These are phyloP conservation scores for Nicator chloris DNA, from an alignment of 2,113 vertebrate genomes.

Conservation along the genomic window DNA sequence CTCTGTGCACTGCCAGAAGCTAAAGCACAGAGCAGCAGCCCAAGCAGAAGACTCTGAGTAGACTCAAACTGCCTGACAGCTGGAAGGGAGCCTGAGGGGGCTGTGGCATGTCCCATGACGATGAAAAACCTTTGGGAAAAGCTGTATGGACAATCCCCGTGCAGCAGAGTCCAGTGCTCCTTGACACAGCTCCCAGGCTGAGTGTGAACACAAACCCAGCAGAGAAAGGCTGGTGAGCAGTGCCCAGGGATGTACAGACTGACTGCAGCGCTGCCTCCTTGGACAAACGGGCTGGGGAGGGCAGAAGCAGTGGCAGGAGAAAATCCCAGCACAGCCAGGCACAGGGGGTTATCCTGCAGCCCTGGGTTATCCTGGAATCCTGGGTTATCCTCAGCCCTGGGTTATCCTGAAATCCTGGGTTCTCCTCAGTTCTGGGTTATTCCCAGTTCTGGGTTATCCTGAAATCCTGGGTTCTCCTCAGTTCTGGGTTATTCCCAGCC, in stretches of 20 bases:
- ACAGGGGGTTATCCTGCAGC: background rate
- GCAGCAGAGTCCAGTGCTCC: background rate
- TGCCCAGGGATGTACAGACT: background rate
- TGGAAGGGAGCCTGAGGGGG: background rate
- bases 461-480: background rate
- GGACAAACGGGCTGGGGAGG: background rate
- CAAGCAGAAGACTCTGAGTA: background rate
- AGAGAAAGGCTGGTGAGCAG: background rate
- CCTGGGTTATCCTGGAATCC: background rate
- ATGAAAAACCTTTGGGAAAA: background rate
- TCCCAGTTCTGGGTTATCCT: fast-evolving
- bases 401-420: background rate
- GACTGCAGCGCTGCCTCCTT: background rate
- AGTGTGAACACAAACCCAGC: background rate
- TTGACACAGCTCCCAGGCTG: background rate
- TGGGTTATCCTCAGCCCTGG: background rate
- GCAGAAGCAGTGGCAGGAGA: background rate
- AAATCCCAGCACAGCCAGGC: background rate
- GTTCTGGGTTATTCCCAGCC: background rate
- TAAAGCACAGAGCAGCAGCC: background rate
- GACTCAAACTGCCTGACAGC: background rate
- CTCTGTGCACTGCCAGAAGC: background rate
- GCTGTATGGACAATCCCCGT: background rate
- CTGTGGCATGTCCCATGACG: background rate
- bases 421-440: background rate